Evolutionary conservation across 2,113 vertebrate genomes (phyloP), one percentile per base, ranked within the genome.

Genomic region (Alligator sinensis): DNA sequence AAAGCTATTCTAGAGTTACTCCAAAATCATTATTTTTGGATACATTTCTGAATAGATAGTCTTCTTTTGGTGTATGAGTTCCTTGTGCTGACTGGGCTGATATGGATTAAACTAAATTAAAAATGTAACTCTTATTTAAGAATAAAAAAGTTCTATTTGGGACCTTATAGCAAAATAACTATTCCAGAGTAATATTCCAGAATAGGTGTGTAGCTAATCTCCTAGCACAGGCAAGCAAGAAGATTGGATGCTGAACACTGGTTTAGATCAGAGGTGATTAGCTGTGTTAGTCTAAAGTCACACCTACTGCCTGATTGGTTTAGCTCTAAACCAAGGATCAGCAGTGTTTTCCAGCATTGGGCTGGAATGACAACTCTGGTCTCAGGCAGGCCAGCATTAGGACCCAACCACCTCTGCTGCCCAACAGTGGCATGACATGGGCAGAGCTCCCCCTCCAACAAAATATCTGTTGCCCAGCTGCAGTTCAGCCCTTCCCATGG

Each of bases 41-140:
- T 92, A 88, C 34, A 72, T 34, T 72, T 86, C 82, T 24, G 64
- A 59, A 47, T 77, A 27, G 55, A 70, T 87, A 77, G 86, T n/a
- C 9, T 83, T 81, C 74, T 92, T 94, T 89, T 22, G 74, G 89
- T 91, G 58, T 86, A 88, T 5, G n/a, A 5, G 84, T 92, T 9
- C 16, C 55, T 86, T 80, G 30, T 60, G 88, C 12, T 47, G 38
- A 38, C 38, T 38, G 38, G 38, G 38, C 38, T 38, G 38, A 38
- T 38, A 38, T 38, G 82, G 2, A 84, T 90, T 87, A 70, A 86
- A 75, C 77, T 18, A 57, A 38, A 38, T 38, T 30, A 84, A 70
- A 68, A 92, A 77, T 21, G n/a, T 3, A 5, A 2, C 14, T 75
- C 18, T 61, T 90, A 3, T 11, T n/a, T 74, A 80, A 60, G 61